Base-by-base conservation (phyloP, 2,113 vertebrate genomes). In the Chaetura pelagica region DNA sequence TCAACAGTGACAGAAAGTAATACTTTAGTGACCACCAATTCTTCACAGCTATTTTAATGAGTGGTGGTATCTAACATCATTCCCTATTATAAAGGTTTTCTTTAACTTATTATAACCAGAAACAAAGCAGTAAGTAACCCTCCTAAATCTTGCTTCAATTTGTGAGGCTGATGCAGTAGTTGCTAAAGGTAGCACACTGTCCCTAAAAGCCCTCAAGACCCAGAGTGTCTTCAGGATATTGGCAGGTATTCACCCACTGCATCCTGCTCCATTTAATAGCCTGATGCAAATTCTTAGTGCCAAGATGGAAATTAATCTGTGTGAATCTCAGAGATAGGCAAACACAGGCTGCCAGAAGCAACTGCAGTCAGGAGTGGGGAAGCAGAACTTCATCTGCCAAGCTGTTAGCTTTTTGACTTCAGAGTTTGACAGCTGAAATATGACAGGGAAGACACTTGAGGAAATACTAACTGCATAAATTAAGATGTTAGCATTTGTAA, bases 331-430 rank as follows among this genome's bases (percentile, higher is more conserved):
- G 55, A 30, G 32, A 61, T 3, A 51, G 74, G 62, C 78, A 96
- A 86, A 59, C 62, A 54, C 15, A 52, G 46, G 20, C 54, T 94
- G 81, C n/a, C 78, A 94, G 81, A 83, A 79, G 64, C 68, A 96
- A 72, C 9, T 68, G 8, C 77, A 81, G 79, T 77, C 69, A 68
- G 87, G 27, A 68, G 26, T 2, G 15, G 85, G 63, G 62, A 44
- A 89, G 46, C 40, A 95, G 66, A 91, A 55, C 83, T 48, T 64
- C 85, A 78, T 35, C 90, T 78, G 46, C 80, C 87, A 76, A 89
- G 72, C 49, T 89, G 74, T 75, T 38, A 57, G 55, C 81, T 91
- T 69, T 62, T 27, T 38, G 81, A 88, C 63, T 58, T 80, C 34
- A 32, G 54, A 73, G 29, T 21, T 87, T 7, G 1, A 52, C 68